Evolutionary conservation across 2,797 vertebrate species (phyloP), one percentile per base, ranked within the genome.

Genomic region (Hemibagrus guttatus): DNA sequence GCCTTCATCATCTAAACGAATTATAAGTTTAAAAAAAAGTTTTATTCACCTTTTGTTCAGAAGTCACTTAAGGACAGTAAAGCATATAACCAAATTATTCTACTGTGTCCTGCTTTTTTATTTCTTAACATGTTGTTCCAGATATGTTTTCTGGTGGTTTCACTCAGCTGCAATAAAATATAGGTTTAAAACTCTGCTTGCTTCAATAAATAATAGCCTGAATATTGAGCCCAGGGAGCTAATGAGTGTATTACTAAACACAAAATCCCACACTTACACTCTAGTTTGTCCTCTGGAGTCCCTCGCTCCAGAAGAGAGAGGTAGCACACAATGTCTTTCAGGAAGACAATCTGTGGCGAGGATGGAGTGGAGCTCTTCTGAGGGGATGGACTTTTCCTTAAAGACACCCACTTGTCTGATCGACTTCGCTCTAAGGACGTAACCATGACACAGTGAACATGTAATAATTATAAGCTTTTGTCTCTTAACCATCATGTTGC

Each of bases 241-340:
- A 39, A 83, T 66, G n/a, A 61, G 79, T 46, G 6, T 12, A 26
- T 66, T 66, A 74, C 35, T 52, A 23, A 46, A 28, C 74, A 81
- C 5, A 72, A 84, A n/a, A 52, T 81, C 72, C 17, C 39, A 75
- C 87, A 96, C 98, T 97, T 93, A 98, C 98, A 99, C 91, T 98
- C 97, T 87, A 99, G 95, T 91, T 99, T 99, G 94, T 99, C 98
- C 88, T 98, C 97, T 26, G 97, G 96, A 3, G 93, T 97, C 6
- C 97, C 97, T 4, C 95, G 95, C 94, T 99, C 98, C 91, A 99
- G 93, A 88, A 99, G 95, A n/a, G 98, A 97, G 86, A 98, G 95
- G 95, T 97, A 99, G 93, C 97, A 99, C 86, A 97, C 96, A 0
- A 99, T 96, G 93, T 99, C 98, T 94, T 98, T 98, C 91, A 99